Evolutionary conservation across 2,888 invertebrate species (phyloP), one percentile per base, ranked within the genome.

Genomic region (Plagodis pulveraria): DNA sequence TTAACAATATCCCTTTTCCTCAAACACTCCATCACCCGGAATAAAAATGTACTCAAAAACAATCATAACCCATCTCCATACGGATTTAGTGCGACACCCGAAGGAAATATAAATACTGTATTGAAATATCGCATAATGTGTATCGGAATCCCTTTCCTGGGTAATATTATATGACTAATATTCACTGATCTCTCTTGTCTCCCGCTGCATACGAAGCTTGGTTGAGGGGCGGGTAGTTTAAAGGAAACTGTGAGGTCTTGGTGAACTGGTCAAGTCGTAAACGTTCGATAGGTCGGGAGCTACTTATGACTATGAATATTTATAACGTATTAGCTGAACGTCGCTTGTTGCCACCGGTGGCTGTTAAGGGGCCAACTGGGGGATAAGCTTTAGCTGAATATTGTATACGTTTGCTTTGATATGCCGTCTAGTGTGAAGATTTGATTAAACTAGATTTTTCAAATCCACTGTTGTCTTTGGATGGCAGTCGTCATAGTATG

Each of bases 271-370:
- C 62, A 65, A 50, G 72, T 65, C 69, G 76, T 87, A 88, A 91
- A 82, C 84, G 88, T 82, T 89, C 86, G 83, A 86, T 89, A 84
- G 86, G 83, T 84, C 67, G 76, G 79, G 69, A 86, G 89, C 88
- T 91, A 87, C 90, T 91, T 91, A 89, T 84, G 81, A 81, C 85
- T 84, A 89, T 91, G 91, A 90, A 91, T 91, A 91, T 91, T 91
- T 91, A 91, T 91, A 88, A 88, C 86, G 78, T 89, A 90, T 90
- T 90, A 90, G 86, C 77, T 56, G 79, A 86, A 83, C 85, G 84
- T 77, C 78, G 81, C 78, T 81, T 78, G 81, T 77, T 79, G 77
- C 82, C 80, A 78, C 83, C 81, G 79, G 78, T 78, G 62, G 65
- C 59, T 72, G 70, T 86, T 86, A 87, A 87, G 87, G 86, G 74